A percentile compares a stretch with the other conserved stretches of the same genome.
Evolutionary conservation across 2,797 vertebrate genomes (phyloP).

Genomic region (Cheirogaleus major): DNA sequence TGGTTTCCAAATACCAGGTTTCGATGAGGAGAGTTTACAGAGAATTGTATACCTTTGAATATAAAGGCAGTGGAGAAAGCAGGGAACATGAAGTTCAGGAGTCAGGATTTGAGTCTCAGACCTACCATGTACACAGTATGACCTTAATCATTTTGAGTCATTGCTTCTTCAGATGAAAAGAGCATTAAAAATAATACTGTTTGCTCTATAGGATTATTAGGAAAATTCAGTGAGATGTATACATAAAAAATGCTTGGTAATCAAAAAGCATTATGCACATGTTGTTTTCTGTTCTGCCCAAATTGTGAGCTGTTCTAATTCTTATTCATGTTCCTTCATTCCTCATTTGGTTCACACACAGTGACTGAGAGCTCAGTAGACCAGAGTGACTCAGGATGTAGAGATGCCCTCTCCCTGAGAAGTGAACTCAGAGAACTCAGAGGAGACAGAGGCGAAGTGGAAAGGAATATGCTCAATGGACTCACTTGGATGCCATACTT

Average conservation of each 20-base stretch:
- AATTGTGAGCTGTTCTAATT: neutral
- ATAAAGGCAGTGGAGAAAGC: neutral
- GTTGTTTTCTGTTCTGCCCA: neutral
- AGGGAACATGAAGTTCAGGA: neutral
- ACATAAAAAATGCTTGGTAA: neutral
- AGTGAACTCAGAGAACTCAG: neutral
- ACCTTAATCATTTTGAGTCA: neutral
- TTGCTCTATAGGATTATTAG: neutral
- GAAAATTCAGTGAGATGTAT: neutral
- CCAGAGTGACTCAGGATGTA: neutral
- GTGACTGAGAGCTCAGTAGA: neutral
- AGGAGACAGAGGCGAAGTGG: neutral
- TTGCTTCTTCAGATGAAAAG: conserved; percentile 9
- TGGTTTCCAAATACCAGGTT: neutral
- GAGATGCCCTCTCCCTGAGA: neutral
- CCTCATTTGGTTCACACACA: neutral
- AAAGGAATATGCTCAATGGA: neutral
- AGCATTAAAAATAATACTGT: neutral
- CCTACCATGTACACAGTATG: neutral
- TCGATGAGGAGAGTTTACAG: neutral
- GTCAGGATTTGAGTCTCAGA: neutral
- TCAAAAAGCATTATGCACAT: neutral
- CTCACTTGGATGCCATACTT: neutral
- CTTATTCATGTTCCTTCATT: neutral
- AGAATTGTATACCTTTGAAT: neutral